Evolutionary conservation across 2,888 invertebrate species (phyloP).

Genomic region (Asteroscopus sphinx): DNA sequence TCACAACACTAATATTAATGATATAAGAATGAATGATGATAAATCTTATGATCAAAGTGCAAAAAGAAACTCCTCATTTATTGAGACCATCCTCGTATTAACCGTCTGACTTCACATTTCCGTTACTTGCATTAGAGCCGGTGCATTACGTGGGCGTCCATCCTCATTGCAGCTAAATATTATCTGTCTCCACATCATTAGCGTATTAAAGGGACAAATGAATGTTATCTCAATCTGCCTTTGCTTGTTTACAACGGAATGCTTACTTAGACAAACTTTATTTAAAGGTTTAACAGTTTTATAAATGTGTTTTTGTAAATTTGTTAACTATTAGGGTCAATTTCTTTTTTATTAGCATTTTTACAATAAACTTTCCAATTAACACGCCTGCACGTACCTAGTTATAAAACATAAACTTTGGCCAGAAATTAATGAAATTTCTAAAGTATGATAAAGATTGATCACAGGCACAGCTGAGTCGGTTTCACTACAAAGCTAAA

Average conservation of each 20-base stretch:
- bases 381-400: too few relatives aligned
- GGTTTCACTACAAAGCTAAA: too few relatives aligned
- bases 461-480: too few relatives aligned
- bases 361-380: too few relatives aligned
- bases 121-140: constrained; percentile 64
- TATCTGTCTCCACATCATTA: constrained; percentile 45
- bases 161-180: constrained; percentile 80
- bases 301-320: too few relatives aligned
- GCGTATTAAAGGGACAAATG: constrained; percentile 40
- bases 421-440: too few relatives aligned
- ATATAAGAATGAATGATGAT: constrained; percentile 2
- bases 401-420: too few relatives aligned
- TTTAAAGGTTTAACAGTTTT: neutral
- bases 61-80: constrained; percentile 42
- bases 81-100: constrained; percentile 51
- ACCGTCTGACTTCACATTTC: constrained; percentile 69
- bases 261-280: neutral
- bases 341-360: too few relatives aligned
- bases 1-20: constrained; percentile 4
- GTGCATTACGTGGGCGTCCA: constrained; percentile 72
- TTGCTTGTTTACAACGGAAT: constrained; percentile 12
- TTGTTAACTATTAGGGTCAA: too few relatives aligned
- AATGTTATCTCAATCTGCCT: constrained; percentile 34
- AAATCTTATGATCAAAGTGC: constrained; percentile 1
- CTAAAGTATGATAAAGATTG: too few relatives aligned